Base-by-base conservation (phyloP, 2,797 vertebrate genomes). In the Gymnocypris eckloni region DNA sequence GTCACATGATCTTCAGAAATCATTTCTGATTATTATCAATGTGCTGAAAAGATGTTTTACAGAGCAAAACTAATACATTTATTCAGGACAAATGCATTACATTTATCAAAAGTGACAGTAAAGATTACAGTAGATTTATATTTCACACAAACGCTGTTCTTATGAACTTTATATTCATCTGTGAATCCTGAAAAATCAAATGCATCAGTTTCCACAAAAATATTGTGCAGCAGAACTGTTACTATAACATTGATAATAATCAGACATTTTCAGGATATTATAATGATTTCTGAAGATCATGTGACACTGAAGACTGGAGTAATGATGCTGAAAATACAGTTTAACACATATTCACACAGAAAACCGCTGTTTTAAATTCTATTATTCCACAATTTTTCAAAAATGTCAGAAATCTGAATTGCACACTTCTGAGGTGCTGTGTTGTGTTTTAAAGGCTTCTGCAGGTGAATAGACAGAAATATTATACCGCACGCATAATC, bases 291-390 rank as follows among this genome's bases (percentile, higher is more conserved):
- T 64, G 11, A 64, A 64, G n/a, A 64, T 64, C 61, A 28, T 64
- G 61, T 64, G 61, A 64, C 61, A 28, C 61, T 28, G n/a, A 64
- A 64, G n/a, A 69, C 66, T 69, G 33, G 3, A 10, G 16, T 69
- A 39, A 69, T 9, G 16, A 69, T 69, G 66, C 33, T 69, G 66
- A 4, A 67, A 64, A 64, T 54, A 25, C 59, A 20, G 6, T 54
- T 61, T n/a, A n/a, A 61, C 0, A 61, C 0, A 25, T 0, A 61
- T 61, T 61, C 4, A 12, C 9, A 11, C 2, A 61, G 59, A 61
- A 61, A 25, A 61, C 11, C 2, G 4, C 0, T 6, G 0, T 4
- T 25, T 61, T 10, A 25, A 1, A 61, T 64, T 13, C 4, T 25
- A 61, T 6, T 64, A 28, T 61, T 61, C 13, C 4, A 6, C 1